Evolutionary conservation across 2,113 vertebrate genomes (phyloP).

Genomic region (Nibea coibor): DNA sequence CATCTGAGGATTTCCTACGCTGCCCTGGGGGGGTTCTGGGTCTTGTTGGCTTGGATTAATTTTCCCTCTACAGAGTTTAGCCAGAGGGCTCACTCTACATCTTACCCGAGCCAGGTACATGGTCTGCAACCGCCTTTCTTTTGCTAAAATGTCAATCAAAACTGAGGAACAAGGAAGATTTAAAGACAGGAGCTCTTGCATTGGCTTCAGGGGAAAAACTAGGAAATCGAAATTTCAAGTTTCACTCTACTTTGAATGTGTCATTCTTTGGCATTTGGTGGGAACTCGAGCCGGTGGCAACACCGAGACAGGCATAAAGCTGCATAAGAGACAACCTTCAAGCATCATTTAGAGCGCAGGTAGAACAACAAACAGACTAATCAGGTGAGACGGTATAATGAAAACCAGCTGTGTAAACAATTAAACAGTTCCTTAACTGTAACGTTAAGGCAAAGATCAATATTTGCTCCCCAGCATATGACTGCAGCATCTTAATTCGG

Average conservation of each 20-base stretch:
- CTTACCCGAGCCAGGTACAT: slow-evolving; percentile 37
- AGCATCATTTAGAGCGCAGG: slow-evolving; percentile 13
- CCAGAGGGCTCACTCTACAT: slow-evolving; percentile 59
- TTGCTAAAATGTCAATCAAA: slow-evolving; percentile 65
- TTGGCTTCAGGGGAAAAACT: slow-evolving; percentile 16
- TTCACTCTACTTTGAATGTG: slow-evolving; percentile 20
- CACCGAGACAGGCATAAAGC: not conserved
- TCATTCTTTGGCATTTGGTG: slow-evolving; percentile 35
- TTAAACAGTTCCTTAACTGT: slow-evolving; percentile 5
- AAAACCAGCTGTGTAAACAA: slow-evolving; percentile 38
- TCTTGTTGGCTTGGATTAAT: slow-evolving; percentile 54
- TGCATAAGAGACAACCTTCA: slow-evolving; percentile 17
- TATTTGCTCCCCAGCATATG: slow-evolving; percentile 27
- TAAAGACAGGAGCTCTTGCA: slow-evolving; percentile 23
- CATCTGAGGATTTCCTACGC: slow-evolving; percentile 44
- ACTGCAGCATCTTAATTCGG: slow-evolving; percentile 16
- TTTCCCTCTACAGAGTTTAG: slow-evolving; percentile 56
- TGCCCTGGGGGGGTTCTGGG: slow-evolving; percentile 19
- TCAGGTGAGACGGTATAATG: slow-evolving; percentile 17
- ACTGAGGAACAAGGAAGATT: slow-evolving; percentile 18
- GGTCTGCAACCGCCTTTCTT: slow-evolving; percentile 29
- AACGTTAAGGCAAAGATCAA: slow-evolving; percentile 25
- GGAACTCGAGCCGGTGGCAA: not conserved
- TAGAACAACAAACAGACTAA: slow-evolving; percentile 41
- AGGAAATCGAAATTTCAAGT: slow-evolving; percentile 7